Evolutionary conservation across 2,888 invertebrate genomes (phyloP), one percentile per base, ranked within the genome.

Genomic region (Spialia ferax): DNA sequence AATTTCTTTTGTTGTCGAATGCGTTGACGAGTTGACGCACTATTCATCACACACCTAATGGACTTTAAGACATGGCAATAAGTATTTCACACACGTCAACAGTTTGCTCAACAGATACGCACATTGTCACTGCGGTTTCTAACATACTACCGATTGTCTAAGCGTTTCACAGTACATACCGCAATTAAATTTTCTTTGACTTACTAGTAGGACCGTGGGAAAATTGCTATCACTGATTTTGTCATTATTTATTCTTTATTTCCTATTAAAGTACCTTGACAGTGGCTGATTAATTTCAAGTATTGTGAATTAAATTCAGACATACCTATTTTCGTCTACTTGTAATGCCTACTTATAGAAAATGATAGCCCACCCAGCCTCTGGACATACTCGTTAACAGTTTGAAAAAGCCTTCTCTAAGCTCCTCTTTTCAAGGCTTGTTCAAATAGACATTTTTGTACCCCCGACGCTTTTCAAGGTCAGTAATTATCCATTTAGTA

Each of bases 41-140:
- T 71, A 75, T 73, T 75, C 71, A 78, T 75, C 74, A 42, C 26
- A 74, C 55, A 68, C 69, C 74, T 74, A 74, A 71, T 79, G 75
- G 75, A 79, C 79, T 79, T 77, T 82, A 76, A 76, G 69, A 67
- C 74, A 70, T 72, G 74, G 79, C 71, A 72, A 75, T 77, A 78
- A 76, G 76, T 78, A 69, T 70, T 74, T 69, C 73, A 74, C 73
- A 72, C 70, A 75, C 70, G 79, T 77, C 75, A 74, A 75, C 59
- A 67, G 71, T 82, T 60, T 80, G 74, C 74, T 73, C 74, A 83
- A 83, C 74, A 73, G 59, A 66, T 66, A 66, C 70, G 75, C 65
- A 70, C 72, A 74, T 73, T 74, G 74, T 70, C 73, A 42, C 63
- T 73, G 74, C 63, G 73, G 74, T 75, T 68, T 56, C 52, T 54